Evolutionary conservation across 2,113 vertebrate species (phyloP).

Genomic region (Oreotrochilus melanogaster): DNA sequence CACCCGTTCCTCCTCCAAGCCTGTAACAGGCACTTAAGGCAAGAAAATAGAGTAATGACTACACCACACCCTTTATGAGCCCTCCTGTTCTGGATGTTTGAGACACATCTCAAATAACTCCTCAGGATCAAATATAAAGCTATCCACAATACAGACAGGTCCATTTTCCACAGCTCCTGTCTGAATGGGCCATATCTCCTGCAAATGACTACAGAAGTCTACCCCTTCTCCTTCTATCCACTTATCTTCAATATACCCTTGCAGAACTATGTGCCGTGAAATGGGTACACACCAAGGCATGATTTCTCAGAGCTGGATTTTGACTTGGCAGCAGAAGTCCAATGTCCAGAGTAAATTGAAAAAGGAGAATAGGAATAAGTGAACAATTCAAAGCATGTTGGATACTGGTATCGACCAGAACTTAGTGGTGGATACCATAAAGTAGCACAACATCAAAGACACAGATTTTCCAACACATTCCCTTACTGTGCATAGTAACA

Average conservation of each 20-base stretch:
- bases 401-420: not conserved
- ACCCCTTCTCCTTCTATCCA: not conserved
- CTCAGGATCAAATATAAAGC: not conserved
- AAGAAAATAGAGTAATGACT: not conserved
- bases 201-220: not conserved
- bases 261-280: not conserved
- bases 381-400: not conserved
- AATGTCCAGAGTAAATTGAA: fast-evolving
- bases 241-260: not conserved
- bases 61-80: not conserved
- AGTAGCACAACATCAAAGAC: not conserved
- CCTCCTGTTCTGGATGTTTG: not conserved
- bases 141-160: fast-evolving
- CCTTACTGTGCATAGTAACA: not conserved
- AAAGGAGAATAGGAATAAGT: not conserved
- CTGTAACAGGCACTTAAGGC: not conserved
- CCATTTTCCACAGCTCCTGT: not conserved
- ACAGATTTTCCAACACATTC: not conserved
- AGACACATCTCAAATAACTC: not conserved
- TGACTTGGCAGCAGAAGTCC: not conserved
- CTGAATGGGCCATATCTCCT: not conserved
- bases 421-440: not conserved
- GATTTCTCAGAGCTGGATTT: not conserved
- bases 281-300: not conserved
- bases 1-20: not conserved